Evolutionary conservation across 2,797 vertebrate genomes (phyloP), one percentile per base, ranked within the genome.

Genomic region (Psittacula echo): DNA sequence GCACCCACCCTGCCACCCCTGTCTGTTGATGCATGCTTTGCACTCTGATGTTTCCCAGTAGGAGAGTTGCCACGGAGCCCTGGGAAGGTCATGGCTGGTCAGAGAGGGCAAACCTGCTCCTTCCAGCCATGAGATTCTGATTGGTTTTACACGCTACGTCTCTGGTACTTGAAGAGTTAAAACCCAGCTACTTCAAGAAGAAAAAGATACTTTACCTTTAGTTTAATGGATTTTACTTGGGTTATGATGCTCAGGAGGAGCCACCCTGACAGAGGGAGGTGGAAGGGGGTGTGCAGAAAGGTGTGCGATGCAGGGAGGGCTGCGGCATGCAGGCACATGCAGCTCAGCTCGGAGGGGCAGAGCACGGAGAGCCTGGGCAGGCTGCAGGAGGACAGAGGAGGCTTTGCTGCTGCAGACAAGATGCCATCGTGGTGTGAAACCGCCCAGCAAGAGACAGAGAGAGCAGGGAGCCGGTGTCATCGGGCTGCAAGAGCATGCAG

Each of bases 131-230:
- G 58, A 77, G 77, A 80, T 29, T 13, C 83, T 50, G 58, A 50
- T 13, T 22, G 2, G 17, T 67, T 93, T 83, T n/a, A 41, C 76
- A 64, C 48, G 75, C 95, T 96, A 75, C 2, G 94, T 96, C 97
- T 97, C 89, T 97, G 97, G 97, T 98, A 98, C 97, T 96, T 98
- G 97, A 98, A 98, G 97, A 96, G 97, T 97, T 98, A 98, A 98
- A 98, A 97, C 84, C 93, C 93, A 87, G 90, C 91, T 92, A 97
- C 96, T 97, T 97, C 95, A 97, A 96, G 95, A 97, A 96, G 94
- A 97, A 97, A 97, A 96, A 89, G 90, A 98, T 98, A 98, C 97
- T 95, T 97, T 97, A 97, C 97, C 97, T 98, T 98, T 97, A 98
- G 97, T 97, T 98, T 97, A 97, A 98, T 97, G 96, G 96, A 97